These are phyloP conservation scores for Muschampia staudingeri DNA, from an alignment of 2,888 invertebrate genomes.

Conservation along the genomic window DNA sequence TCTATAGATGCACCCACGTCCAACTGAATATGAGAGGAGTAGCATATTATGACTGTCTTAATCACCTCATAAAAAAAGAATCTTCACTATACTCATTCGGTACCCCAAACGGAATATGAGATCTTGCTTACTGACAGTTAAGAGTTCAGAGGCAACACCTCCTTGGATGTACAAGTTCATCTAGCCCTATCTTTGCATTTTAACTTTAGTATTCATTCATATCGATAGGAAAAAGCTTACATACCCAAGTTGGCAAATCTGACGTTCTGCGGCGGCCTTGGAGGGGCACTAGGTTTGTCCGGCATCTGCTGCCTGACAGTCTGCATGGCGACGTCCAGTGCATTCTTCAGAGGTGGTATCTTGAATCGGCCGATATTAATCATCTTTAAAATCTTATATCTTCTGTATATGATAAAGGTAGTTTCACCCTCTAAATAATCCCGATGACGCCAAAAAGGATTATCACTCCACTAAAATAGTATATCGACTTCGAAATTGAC, in stretches of 20 bases:
- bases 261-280: constrained; percentile 89
- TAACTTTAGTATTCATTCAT: no score
- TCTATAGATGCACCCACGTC: no score
- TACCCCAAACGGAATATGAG: no score
- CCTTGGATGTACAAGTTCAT: no score
- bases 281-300: constrained; percentile 90
- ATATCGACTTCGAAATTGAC: constrained; percentile 68
- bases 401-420: background rate
- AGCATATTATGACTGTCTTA: no score
- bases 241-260: constrained; percentile 90
- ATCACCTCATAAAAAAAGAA: no score
- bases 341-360: constrained; percentile 94
- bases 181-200: no score
- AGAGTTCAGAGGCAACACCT: no score
- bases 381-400: constrained; percentile 72
- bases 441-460: background rate
- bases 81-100: no score
- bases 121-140: no score
- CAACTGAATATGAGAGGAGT: no score
- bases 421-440: background rate
- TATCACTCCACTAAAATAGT: constrained; percentile 39
- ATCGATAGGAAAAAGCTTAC: constrained; percentile 51
- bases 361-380: constrained; percentile 91
- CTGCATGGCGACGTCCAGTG: constrained; percentile 96
- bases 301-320: constrained; percentile 95